Evolutionary conservation across 2,113 vertebrate species (phyloP).

Genomic region (Nerophis lumbriciformis): DNA sequence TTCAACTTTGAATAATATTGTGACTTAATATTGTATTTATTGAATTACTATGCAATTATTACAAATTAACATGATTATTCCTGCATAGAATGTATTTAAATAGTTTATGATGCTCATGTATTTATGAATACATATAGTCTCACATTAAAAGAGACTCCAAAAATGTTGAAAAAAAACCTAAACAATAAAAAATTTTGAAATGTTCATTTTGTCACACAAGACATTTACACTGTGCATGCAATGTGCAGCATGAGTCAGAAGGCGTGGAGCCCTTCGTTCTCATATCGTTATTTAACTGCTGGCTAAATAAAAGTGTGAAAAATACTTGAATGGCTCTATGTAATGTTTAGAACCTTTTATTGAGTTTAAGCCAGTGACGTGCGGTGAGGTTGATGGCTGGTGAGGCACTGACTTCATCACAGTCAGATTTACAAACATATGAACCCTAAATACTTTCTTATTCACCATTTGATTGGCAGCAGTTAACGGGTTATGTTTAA

Average conservation of each 20-base stretch:
- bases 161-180: not conserved
- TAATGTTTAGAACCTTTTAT: too few relatives aligned
- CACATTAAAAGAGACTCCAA: not conserved
- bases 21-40: slow-evolving; percentile 3
- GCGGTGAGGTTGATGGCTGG: too few relatives aligned
- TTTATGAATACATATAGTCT: not conserved
- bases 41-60: not conserved
- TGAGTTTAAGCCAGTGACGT: too few relatives aligned
- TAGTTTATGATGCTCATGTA: not conserved
- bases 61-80: not conserved
- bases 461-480: too few relatives aligned
- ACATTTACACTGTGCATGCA: not conserved
- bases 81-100: not conserved
- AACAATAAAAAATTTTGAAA: not conserved
- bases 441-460: too few relatives aligned
- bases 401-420: too few relatives aligned
- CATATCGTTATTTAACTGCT: too few relatives aligned
- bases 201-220: not conserved
- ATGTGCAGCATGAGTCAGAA: not conserved
- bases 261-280: too few relatives aligned
- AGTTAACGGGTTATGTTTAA: too few relatives aligned
- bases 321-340: too few relatives aligned
- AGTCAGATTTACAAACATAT: too few relatives aligned
- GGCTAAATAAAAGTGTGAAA: too few relatives aligned
- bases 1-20: not conserved